Percentiles rank a stretch among this genome's conserved stretches.
These are phyloP conservation scores for Eugnorisma glareosa DNA, from an alignment of 2,888 invertebrate genomes.

Conservation along the genomic window DNA sequence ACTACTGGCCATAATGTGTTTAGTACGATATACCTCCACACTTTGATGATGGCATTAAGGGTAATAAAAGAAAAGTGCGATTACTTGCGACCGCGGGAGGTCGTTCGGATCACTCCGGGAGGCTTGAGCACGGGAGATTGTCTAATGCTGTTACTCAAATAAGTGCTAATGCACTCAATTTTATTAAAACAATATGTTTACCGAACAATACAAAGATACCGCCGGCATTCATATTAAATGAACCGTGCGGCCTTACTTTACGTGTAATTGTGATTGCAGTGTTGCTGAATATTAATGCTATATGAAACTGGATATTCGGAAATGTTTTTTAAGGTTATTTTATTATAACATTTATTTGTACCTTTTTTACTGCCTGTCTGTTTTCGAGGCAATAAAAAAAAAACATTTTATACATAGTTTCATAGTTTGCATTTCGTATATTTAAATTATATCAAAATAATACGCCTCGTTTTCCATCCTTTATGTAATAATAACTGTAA, in stretches of 20 bases:
- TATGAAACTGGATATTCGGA: conserved; percentile 14
- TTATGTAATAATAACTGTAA: too few species aligned
- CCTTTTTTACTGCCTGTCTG: background rate
- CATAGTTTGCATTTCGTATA: background rate
- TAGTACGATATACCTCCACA: conserved; percentile 69
- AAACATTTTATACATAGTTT: too few species aligned
- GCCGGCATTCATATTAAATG: conserved; percentile 65
- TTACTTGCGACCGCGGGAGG: conserved; percentile 78
- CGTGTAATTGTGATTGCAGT: conserved; percentile 56
- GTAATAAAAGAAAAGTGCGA: conserved; percentile 82
- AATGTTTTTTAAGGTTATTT: conserved; percentile 3
- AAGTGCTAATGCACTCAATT: conserved; percentile 70
- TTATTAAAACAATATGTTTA: conserved; percentile 64
- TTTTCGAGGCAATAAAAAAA: background rate
- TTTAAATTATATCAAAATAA: conserved; percentile 4
- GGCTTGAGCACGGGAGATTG: conserved; percentile 77
- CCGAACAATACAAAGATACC: conserved; percentile 46
- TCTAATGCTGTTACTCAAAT: conserved; percentile 83
- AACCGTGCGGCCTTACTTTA: conserved; percentile 54
- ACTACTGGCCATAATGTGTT: conserved; percentile 66
- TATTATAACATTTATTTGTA: background rate
- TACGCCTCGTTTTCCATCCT: background rate
- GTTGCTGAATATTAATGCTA: conserved; percentile 28
- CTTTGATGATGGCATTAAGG: conserved; percentile 76
- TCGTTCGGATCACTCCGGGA: conserved; percentile 76